Evolutionary conservation across 2,888 invertebrate genomes (phyloP), one percentile per base, ranked within the genome.

Genomic region (Tricholauxania praeusta): DNA sequence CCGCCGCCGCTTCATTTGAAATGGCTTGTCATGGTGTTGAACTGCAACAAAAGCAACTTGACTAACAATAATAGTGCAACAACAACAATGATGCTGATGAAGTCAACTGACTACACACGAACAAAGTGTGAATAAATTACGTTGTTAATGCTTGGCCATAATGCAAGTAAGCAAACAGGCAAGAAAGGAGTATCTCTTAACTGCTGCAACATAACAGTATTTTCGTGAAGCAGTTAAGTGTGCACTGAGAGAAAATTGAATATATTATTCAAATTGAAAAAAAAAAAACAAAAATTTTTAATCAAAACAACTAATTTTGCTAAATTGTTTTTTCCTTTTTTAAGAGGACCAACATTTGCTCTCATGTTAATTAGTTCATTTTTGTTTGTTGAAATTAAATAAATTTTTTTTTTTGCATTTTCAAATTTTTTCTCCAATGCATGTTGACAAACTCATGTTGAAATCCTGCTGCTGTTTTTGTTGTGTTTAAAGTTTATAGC

Each of bases 101-200:
- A 62, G 62, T 39, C 39, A 39, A 39, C 39, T 63, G 53, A 62
- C 70, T 62, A 51, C 2, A 39, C 70, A 14, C 28, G 72, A 32
- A 59, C 51, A 62, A 72, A 72, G 72, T 68, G 74, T 69, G 72
- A 71, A 74, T 74, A 74, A 74, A 74, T 74, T 63, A 68, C 59
- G 48, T 53, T 51, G 65, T 51, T 17, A 59, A 57, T 52, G 59
- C 52, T 53, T 47, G 47, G 15, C 32, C 49, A 55, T 47, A 48
- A 47, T 17, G 28, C 65, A 71, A 17, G 55, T 28, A 59, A 49
- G 49, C 12, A 65, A 62, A 28, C 55, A n/a, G 51, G 28, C 62
- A 62, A 67, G 68, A 68, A 17, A 48, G 62, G 53, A 62, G n/a
- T 55, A 48, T 47, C 51, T 19, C 52, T 12, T 62, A 12, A 65